Conservation (phyloP, 2,113 vertebrate species). For the Brachypodius melanocephalos region DNA sequence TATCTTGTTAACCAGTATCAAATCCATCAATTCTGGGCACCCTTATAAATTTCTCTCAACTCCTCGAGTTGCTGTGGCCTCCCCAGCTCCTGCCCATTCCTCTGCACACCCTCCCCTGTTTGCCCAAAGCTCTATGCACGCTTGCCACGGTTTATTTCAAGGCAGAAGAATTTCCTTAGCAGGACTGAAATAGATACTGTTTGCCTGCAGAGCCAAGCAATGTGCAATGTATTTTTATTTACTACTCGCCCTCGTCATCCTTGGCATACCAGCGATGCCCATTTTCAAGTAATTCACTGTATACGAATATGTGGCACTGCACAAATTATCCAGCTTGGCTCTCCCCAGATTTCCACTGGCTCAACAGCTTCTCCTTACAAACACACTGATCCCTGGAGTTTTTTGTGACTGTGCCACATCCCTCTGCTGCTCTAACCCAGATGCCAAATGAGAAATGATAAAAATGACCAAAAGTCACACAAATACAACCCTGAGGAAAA, state of each 20-base stretch:
- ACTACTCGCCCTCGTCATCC: conserved; percentile 3
- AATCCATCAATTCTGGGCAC: not conserved
- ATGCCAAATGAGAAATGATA: not conserved
- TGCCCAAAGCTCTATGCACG: not conserved
- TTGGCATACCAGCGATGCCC: not conserved
- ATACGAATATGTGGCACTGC: not conserved
- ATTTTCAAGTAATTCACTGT: not conserved
- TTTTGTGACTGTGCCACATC: not conserved
- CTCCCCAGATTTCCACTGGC: not conserved
- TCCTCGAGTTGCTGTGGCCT: not conserved
- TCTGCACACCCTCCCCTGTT: not conserved
- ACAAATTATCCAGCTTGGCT: not conserved
- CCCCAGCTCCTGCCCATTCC: not conserved
- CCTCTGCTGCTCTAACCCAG: not conserved
- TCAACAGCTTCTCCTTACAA: not conserved
- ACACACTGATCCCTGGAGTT: not conserved
- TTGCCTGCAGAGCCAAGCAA: conserved; percentile 18
- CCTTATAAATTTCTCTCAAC: not conserved
- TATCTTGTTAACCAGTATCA: not conserved
- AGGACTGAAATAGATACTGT: conserved; percentile 46
- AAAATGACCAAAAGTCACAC: not conserved
- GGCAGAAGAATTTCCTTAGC: conserved; percentile 44
- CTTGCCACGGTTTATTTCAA: conserved; percentile 24
- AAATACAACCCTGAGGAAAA: not conserved
- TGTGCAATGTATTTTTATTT: conserved; percentile 40